These are phyloP conservation scores for Sialia sialis DNA, from an alignment of 2,113 vertebrate genomes.

Conservation along the genomic window DNA sequence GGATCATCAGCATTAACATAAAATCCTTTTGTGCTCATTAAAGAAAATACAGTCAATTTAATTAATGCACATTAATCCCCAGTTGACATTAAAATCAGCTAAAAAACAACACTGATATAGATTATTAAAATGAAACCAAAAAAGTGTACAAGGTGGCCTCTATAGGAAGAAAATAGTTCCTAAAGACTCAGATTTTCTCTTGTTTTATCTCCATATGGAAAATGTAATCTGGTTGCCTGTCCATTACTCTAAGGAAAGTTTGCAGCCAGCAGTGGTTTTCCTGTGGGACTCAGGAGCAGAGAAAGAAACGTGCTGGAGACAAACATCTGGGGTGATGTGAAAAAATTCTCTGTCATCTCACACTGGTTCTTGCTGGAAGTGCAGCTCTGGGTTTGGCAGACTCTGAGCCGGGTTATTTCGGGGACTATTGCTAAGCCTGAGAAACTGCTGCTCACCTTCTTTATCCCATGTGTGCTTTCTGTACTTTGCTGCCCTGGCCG, in stretches of 20 bases:
- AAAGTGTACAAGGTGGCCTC: conserved; percentile 41
- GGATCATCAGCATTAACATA: conserved; percentile 91
- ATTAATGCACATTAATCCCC: conserved; percentile 97
- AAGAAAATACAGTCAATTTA: conserved; percentile 93
- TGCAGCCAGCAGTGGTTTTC: neutral
- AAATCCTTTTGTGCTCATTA: conserved; percentile 96
- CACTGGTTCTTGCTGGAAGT: neutral
- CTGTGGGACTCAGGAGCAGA: neutral
- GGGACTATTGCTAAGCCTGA: neutral
- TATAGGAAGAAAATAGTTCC: conserved; percentile 53
- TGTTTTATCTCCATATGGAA: neutral
- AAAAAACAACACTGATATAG: conserved; percentile 77
- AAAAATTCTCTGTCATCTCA: neutral
- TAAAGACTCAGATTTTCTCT: neutral
- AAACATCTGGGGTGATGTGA: neutral
- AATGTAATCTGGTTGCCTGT: neutral
- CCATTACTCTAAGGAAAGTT: neutral
- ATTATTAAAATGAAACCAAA: conserved; percentile 73
- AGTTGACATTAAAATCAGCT: conserved; percentile 91
- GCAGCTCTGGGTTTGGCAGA: neutral
- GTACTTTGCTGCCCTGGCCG: neutral
- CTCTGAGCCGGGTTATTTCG: neutral
- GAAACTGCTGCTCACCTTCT: neutral
- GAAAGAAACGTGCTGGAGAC: neutral
- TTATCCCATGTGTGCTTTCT: neutral